These are phyloP conservation scores for Bradynema listronoti DNA, from an alignment of 1,140 invertebrate species.

Conservation along the genomic window DNA sequence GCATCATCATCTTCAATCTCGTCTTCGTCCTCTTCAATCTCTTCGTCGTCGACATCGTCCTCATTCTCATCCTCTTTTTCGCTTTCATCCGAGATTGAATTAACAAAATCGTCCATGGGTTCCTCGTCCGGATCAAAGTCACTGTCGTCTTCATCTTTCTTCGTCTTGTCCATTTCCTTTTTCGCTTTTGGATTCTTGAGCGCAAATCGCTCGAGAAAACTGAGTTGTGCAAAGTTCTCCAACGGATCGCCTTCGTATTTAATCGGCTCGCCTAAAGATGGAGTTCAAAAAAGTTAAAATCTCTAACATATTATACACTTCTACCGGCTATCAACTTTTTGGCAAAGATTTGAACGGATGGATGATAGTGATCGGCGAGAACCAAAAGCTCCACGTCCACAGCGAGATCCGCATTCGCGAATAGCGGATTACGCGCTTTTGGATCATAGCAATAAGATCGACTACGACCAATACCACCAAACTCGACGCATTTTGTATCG, in stretches of 20 bases:
- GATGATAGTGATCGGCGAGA: constrained; percentile 76
- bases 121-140: constrained; percentile 48
- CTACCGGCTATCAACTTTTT: constrained; percentile 70
- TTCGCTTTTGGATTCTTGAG: constrained; percentile 87
- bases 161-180: constrained; percentile 19
- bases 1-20: constrained; percentile 53
- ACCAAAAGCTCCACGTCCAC: constrained; percentile 69
- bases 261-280: constrained; percentile 60
- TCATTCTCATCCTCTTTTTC: constrained; percentile 49
- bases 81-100: constrained; percentile 74
- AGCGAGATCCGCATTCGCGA: constrained; percentile 68
- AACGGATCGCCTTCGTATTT: constrained; percentile 83
- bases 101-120: constrained; percentile 69
- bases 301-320: not conserved
- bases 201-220: constrained; percentile 86
- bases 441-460: constrained; percentile 68
- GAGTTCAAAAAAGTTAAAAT: constrained; percentile 16
- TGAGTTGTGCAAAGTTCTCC: constrained; percentile 77
- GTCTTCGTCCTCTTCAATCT: constrained; percentile 58
- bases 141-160: constrained; percentile 1
- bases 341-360: constrained; percentile 80
- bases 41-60: constrained; percentile 59
- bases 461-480: too few species aligned
- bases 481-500: too few species aligned
- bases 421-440: constrained; percentile 73